phyloP scores from a whole-genome alignment of 1,140 invertebrate species.

The Drosophila kanapiae region DNA sequence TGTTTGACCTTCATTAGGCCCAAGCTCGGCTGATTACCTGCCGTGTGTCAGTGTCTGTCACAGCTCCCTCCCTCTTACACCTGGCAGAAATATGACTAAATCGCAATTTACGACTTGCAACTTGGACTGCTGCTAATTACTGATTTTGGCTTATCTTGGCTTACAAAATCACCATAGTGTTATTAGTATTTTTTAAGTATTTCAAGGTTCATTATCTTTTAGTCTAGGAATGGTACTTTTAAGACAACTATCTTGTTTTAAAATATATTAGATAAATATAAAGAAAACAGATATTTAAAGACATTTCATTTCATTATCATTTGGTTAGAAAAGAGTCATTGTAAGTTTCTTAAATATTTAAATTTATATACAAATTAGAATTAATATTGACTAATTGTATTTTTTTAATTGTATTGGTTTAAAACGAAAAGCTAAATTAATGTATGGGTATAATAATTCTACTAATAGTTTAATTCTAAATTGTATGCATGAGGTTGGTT shows the following conservation, averaged over 20 bases:
- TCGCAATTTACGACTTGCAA: neutral
- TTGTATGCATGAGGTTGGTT: too few species aligned
- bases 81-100: slow-evolving; percentile 3
- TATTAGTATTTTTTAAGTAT: neutral
- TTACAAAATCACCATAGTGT: neutral
- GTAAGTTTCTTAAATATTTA: neutral
- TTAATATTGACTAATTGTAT: too few species aligned
- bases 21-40: slow-evolving; percentile 53
- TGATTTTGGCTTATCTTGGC: neutral
- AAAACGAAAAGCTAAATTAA: too few species aligned
- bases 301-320: neutral
- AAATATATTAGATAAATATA: neutral
- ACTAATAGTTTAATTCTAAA: too few species aligned
- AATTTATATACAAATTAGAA: too few species aligned
- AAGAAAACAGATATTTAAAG: neutral
- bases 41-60: slow-evolving; percentile 30
- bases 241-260: too few species aligned
- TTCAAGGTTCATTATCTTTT: too few species aligned
- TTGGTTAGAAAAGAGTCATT: neutral
- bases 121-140: neutral
- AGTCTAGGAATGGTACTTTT: too few species aligned
- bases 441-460: too few species aligned
- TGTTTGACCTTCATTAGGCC: slow-evolving; percentile 64
- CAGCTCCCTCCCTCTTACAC: slow-evolving; percentile 14
- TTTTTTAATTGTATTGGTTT: too few species aligned